phyloP scores from a whole-genome alignment of 2,113 vertebrate species.

The Tichodroma muraria region DNA sequence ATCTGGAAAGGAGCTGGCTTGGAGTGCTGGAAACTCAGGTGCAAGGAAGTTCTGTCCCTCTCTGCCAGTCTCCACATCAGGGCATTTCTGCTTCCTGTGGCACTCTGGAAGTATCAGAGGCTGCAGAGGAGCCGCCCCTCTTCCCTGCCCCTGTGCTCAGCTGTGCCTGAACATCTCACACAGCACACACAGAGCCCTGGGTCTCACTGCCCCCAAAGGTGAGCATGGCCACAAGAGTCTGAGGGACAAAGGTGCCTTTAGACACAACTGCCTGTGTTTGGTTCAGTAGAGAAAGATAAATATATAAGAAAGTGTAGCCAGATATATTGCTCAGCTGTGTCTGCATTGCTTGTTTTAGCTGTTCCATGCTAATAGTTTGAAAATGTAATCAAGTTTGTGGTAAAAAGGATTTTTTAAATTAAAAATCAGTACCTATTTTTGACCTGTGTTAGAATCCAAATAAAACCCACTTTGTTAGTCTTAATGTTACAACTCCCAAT shows the following conservation, averaged over 20 bases:
- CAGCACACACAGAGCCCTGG: neutral
- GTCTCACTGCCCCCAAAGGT: neutral
- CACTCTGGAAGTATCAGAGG: neutral
- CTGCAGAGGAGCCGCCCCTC: neutral
- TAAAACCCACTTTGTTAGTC: neutral
- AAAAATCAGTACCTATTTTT: neutral
- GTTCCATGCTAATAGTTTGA: neutral
- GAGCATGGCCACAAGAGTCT: fast-evolving
- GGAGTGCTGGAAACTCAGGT: neutral
- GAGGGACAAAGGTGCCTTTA: neutral
- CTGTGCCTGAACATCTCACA: neutral
- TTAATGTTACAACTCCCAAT: neutral
- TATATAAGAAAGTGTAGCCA: neutral
- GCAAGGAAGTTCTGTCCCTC: neutral
- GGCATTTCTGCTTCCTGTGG: neutral
- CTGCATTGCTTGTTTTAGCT: neutral
- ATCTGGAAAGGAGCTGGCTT: neutral
- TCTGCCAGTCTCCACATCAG: neutral
- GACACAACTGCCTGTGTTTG: neutral
- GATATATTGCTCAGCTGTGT: neutral
- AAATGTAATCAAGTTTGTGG: neutral
- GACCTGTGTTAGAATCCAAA: neutral
- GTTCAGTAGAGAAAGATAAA: neutral
- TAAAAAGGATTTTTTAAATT: neutral
- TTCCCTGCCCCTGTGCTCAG: neutral